phyloP scores from a whole-genome alignment of 2,888 invertebrate genomes.

The Leptopilina myrica region DNA sequence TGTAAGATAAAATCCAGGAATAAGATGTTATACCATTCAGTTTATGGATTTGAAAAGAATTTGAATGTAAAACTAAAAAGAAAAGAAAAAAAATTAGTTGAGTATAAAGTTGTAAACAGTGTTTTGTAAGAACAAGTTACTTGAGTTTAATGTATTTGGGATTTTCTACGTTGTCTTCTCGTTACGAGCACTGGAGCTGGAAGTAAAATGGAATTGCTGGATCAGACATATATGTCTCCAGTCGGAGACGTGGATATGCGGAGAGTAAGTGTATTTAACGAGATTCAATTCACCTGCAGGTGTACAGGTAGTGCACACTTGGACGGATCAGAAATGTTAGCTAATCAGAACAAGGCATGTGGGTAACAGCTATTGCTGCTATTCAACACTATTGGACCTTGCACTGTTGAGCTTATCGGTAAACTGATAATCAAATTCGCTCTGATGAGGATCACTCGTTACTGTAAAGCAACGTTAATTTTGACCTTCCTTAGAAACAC shows the following conservation, averaged over 20 bases:
- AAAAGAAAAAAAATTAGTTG: not conserved
- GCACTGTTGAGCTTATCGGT: slow-evolving; percentile 29
- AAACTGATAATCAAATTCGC: slow-evolving; percentile 37
- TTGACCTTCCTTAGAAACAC: not conserved
- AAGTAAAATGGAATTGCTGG: not conserved
- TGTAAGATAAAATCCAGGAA: too few relatives aligned
- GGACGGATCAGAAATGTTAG: slow-evolving; percentile 16
- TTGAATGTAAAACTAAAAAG: too few relatives aligned
- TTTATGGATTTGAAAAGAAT: too few relatives aligned
- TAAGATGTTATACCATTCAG: too few relatives aligned
- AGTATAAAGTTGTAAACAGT: slow-evolving; percentile 4
- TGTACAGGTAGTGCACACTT: not conserved
- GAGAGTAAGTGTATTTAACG: slow-evolving; percentile 14
- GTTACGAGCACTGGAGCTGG: not conserved
- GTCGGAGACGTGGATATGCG: slow-evolving; percentile 1
- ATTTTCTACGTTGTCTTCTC: not conserved
- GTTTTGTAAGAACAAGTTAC: not conserved
- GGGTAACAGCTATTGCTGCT: slow-evolving; percentile 9
- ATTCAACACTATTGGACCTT: slow-evolving; percentile 2
- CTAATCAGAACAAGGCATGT: slow-evolving; percentile 26
- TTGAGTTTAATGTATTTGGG: not conserved
- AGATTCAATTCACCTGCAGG: slow-evolving; percentile 26
- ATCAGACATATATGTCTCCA: not conserved
- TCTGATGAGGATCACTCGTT: not conserved
- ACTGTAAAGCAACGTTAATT: not conserved